phyloP scores from a whole-genome alignment of 2,113 vertebrate species.

The Hippocampus abdominalis region DNA sequence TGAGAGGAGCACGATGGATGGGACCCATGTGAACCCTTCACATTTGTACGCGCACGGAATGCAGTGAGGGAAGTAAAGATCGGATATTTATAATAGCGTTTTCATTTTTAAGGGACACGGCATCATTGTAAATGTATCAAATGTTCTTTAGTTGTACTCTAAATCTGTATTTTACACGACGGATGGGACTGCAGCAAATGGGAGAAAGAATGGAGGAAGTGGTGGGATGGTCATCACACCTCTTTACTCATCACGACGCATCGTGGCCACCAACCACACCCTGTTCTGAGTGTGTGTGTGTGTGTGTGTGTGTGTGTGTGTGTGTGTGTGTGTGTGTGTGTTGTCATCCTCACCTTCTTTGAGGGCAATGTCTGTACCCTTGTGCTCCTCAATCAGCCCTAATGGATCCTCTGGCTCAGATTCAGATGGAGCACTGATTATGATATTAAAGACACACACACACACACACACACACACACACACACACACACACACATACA shows the following conservation, averaged over 20 bases:
- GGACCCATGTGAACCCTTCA: slow-evolving; percentile 37
- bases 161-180: not conserved
- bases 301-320: slow-evolving; percentile 22
- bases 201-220: slow-evolving; percentile 43
- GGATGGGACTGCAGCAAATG: slow-evolving; percentile 12
- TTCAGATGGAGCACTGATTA: slow-evolving; percentile 40
- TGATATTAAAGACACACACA: not conserved
- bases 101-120: not conserved
- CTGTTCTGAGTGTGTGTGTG: not conserved
- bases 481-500: not conserved
- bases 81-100: not conserved
- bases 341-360: slow-evolving; percentile 36
- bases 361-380: too few species aligned
- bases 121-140: not conserved
- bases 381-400: slow-evolving; percentile 62
- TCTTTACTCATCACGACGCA: slow-evolving; percentile 53
- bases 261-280: slow-evolving; percentile 38
- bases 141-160: not conserved
- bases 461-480: not conserved
- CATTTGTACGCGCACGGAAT: slow-evolving; percentile 21
- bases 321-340: slow-evolving; percentile 28
- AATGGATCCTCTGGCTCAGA: slow-evolving; percentile 75
- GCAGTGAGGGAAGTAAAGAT: slow-evolving; percentile 6
- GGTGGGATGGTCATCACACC: slow-evolving; percentile 34
- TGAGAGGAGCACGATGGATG: slow-evolving; percentile 27